Percentiles rank a stretch among this genome's conserved stretches.
These are phyloP conservation scores for Brachionus rotundiformis DNA, from an alignment of 1,140 invertebrate species.

Conservation along the genomic window DNA sequence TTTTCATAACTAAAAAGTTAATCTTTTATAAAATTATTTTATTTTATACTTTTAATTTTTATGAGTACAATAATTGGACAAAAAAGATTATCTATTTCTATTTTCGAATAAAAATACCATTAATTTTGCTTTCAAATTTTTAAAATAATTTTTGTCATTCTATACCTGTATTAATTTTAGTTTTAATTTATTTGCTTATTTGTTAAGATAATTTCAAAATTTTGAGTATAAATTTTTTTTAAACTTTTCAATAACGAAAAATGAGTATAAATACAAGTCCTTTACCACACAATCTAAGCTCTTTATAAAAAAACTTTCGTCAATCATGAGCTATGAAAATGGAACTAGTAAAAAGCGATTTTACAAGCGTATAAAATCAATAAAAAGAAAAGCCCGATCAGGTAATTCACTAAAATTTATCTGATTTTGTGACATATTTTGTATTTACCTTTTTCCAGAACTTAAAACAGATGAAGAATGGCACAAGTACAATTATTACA, in stretches of 20 bases:
- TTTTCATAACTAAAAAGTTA: too few species aligned
- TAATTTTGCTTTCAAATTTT: too few species aligned
- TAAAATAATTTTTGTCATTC: too few species aligned
- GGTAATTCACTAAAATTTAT: constrained; percentile 16
- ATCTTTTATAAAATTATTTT: too few species aligned
- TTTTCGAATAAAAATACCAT: too few species aligned
- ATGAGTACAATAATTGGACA: too few species aligned
- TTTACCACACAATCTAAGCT: neutral
- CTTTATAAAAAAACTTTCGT: constrained; percentile 4
- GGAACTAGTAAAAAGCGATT: constrained; percentile 16
- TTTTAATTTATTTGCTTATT: neutral
- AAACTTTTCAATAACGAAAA: too few species aligned
- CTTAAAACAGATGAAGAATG: constrained; percentile 51
- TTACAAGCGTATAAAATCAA: constrained; percentile 46
- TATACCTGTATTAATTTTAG: too few species aligned
- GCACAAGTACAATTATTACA: constrained; percentile 45
- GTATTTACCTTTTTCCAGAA: constrained; percentile 5
- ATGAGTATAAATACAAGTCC: constrained; percentile 24
- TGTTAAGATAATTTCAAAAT: constrained; percentile 30
- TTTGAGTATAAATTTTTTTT: too few species aligned
- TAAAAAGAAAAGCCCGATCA: constrained; percentile 47
- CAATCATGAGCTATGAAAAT: constrained; percentile 11
- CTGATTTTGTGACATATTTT: too few species aligned
- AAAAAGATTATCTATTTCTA: too few species aligned
- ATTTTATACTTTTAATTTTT: too few species aligned